Base-by-base conservation (phyloP, 2,888 invertebrate genomes). In the Rhamnusium bicolor region DNA sequence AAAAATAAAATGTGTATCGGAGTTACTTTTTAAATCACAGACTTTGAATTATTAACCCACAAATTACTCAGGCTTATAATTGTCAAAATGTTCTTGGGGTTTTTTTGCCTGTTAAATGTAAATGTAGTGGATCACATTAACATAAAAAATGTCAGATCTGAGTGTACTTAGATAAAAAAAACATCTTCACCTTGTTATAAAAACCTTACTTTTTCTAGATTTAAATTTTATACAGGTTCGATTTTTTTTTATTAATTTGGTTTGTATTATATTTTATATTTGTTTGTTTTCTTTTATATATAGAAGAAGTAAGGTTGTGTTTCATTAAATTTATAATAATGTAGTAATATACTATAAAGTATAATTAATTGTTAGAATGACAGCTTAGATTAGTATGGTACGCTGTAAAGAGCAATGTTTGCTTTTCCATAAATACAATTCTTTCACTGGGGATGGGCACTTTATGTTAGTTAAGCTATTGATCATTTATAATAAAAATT, bases 371-470 rank as follows among this genome's bases (percentile, higher is more conserved):
- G 87, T 87, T 87, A 87, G 87, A 83, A 85, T 82, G 84, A 85
- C 85, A 86, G 85, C 86, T 86, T 86, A 86, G 86, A 84, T 82
- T 84, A 86, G 86, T 86, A 82, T 84, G 85, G 85, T 82, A 85
- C 83, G 87, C 87, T 88, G 87, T 88, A 87, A 87, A 86, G 85
- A 86, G 86, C 86, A 88, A 84, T 85, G 86, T 87, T 77, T 87
- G 87, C 87, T 88, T 88, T 86, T 84, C 85, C 81, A 84, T 83
- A 84, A 80, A 80, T 79, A 81, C 82, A 82, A 82, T 81, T 86
- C 85, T 87, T 87, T 87, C 87, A 87, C 86, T 86, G 87, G 88
- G 88, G 87, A 85, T 86, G 87, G 88, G 88, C 88, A 88, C 88
- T 87, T 86, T 88, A 86, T 87, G 86, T 87, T 87, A 87, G 87